phyloP scores from a whole-genome alignment of 2,113 vertebrate species.

The Megalops atlanticus region DNA sequence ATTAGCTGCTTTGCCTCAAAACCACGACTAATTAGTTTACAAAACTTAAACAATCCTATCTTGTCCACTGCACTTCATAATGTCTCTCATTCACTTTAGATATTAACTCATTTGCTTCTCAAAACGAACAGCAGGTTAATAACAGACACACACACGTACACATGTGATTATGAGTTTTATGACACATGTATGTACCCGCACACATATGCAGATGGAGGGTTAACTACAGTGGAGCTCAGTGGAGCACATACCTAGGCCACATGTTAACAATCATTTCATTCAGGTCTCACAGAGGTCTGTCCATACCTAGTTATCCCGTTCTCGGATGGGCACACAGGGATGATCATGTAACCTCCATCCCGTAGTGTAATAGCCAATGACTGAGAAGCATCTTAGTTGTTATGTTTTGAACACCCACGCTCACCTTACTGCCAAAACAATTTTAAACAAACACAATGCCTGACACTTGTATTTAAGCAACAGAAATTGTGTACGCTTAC shows the following conservation, averaged over 20 bases:
- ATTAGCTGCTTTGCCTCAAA: slow-evolving; percentile 15
- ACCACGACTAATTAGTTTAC: slow-evolving; percentile 17
- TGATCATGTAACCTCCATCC: neutral
- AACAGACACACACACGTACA: neutral
- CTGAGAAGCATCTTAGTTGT: neutral
- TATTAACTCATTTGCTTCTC: neutral
- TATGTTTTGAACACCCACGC: too few species aligned
- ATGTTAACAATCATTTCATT: neutral
- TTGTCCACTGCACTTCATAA: slow-evolving; percentile 1
- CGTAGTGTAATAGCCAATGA: neutral
- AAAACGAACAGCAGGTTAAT: slow-evolving; percentile 3
- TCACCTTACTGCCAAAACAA: neutral
- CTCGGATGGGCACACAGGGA: neutral
- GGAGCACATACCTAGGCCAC: neutral
- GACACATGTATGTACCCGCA: neutral
- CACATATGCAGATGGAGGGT: neutral
- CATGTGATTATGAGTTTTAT: neutral
- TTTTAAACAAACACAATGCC: neutral
- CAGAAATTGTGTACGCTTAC: too few species aligned
- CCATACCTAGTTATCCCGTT: neutral
- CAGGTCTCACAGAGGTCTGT: neutral
- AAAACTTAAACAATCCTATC: neutral
- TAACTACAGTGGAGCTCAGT: neutral
- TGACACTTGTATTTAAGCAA: neutral
- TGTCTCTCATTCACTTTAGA: neutral